These are phyloP conservation scores for Rotaria macrura DNA, from an alignment of 2,888 invertebrate genomes.

Conservation along the genomic window DNA sequence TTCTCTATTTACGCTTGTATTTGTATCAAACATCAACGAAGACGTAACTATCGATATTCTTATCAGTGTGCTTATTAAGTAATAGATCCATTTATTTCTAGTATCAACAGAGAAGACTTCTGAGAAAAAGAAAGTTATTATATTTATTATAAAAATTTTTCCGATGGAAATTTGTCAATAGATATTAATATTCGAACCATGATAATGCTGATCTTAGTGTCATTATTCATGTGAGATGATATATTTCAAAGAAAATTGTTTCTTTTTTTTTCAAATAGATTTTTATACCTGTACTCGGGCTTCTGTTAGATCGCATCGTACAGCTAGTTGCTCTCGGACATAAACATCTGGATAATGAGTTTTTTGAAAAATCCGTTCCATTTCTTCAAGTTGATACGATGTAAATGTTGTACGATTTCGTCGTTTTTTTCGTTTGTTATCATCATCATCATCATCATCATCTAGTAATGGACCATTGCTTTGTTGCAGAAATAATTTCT, in stretches of 20 bases:
- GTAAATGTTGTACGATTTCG: slow-evolving; percentile 50
- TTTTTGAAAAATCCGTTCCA: slow-evolving; percentile 50
- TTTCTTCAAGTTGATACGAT: slow-evolving; percentile 49
- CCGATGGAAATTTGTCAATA: no score
- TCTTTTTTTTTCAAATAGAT: neutral
- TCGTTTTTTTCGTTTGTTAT: slow-evolving; percentile 42
- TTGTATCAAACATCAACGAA: no score
- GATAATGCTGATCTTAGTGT: no score
- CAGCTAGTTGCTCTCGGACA: slow-evolving; percentile 47
- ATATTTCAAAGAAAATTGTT: neutral
- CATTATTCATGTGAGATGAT: no score
- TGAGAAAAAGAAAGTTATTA: no score
- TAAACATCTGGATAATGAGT: slow-evolving; percentile 51
- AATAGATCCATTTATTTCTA: no score
- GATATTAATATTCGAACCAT: no score
- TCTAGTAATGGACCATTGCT: neutral
- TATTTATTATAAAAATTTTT: no score
- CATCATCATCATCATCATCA: neutral
- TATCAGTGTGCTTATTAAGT: no score
- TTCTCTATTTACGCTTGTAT: no score
- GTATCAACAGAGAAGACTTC: no score
- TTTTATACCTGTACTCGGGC: neutral
- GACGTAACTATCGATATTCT: no score
- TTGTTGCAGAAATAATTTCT: neutral
- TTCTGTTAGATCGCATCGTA: neutral